phyloP scores from a whole-genome alignment of 2,113 vertebrate genomes.

The Eubucco bourcierii region DNA sequence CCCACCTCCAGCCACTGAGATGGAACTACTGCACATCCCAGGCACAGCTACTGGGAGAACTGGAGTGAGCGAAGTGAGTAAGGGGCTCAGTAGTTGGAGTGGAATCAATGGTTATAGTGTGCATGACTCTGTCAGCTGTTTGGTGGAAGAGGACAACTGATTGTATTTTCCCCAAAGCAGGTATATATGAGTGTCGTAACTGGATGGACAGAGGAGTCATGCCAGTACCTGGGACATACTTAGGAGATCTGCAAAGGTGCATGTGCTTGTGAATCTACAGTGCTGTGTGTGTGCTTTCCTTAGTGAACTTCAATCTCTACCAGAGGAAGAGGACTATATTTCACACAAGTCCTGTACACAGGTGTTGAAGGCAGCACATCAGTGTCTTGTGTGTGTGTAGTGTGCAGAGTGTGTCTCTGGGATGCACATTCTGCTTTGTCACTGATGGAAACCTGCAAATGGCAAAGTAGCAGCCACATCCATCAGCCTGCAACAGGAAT shows the following conservation, averaged over 20 bases:
- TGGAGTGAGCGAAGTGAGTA: neutral
- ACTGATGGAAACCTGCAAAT: too few species aligned
- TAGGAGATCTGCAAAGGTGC: fast-evolving
- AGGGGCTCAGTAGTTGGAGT: neutral
- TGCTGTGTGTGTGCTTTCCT: neutral
- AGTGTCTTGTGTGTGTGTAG: too few species aligned
- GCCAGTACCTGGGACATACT: neutral
- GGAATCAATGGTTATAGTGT: neutral
- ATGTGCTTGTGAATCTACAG: neutral
- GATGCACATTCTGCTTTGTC: neutral
- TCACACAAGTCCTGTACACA: fast-evolving
- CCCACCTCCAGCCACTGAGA: neutral
- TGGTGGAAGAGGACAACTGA: neutral
- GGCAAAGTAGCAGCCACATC: neutral
- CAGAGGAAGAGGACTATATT: neutral
- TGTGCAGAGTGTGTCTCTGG: too few species aligned
- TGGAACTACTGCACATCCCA: neutral
- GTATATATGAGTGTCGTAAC: neutral
- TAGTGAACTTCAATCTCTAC: neutral
- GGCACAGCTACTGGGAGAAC: neutral
- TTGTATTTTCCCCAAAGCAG: neutral
- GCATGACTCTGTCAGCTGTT: neutral
- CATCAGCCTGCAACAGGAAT: neutral
- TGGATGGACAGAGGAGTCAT: neutral
- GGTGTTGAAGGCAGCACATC: neutral